Evolutionary conservation across 1,140 invertebrate species (phyloP).

Genomic region (Sminthurides bifidus): DNA sequence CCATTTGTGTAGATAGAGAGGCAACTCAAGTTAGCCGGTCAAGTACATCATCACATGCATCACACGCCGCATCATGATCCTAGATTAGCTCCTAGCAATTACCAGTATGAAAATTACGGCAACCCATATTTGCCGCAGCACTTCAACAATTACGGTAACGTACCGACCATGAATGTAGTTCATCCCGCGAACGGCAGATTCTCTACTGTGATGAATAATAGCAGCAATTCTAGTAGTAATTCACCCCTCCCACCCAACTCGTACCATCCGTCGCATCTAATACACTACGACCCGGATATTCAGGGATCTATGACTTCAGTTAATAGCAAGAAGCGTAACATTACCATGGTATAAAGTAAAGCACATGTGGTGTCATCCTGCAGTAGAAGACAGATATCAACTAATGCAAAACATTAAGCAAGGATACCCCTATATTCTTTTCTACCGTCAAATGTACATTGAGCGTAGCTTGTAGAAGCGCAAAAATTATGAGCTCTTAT

Average conservation of each 20-base stretch:
- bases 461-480: too few species aligned
- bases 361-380: too few species aligned
- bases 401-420: too few species aligned
- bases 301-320: constrained; percentile 30
- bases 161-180: constrained; percentile 5
- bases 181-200: background rate
- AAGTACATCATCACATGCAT: constrained; percentile 13
- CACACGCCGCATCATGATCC: constrained; percentile 12
- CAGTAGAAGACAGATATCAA: too few species aligned
- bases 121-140: too few species aligned
- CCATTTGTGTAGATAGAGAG: constrained; percentile 20
- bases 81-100: background rate
- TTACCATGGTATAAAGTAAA: constrained; percentile 32
- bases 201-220: constrained; percentile 8
- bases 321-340: constrained; percentile 31
- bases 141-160: constrained; percentile 1
- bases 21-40: constrained; percentile 5
- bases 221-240: background rate
- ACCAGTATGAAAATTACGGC: too few species aligned
- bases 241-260: constrained; percentile 8
- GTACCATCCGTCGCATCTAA: constrained; percentile 18
- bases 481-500: too few species aligned
- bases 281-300: constrained; percentile 30
- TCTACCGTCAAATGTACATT: too few species aligned
- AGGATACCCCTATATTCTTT: background rate